Evolutionary conservation across 2,113 vertebrate genomes (phyloP), one percentile per base, ranked within the genome.

Genomic region (Stegostoma tigrinum): DNA sequence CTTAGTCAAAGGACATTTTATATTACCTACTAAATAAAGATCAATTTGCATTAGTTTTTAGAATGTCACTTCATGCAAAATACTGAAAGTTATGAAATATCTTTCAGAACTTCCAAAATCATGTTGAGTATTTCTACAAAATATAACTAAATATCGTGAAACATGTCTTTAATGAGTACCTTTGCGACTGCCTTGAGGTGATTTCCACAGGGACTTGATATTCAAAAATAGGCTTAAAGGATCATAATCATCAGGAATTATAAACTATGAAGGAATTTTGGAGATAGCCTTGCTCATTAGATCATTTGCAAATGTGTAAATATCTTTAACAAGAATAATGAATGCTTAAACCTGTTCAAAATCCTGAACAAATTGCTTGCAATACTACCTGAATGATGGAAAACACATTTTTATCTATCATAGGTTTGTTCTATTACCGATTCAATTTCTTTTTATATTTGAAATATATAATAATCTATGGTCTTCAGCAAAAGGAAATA

Each of bases 51-150:
- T 96, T 80, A 93, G 96, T 96, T 96, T 96, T 96, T 96, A 96
- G 89, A 97, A 96, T 96, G 97, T 97, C 97, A 96, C 97, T 97
- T 96, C 96, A 96, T 96, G 70, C 42, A 86, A 96, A 96, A 96
- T 96, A 96, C 94, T 97, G 96, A 95, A 72, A 68, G 52, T 95
- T 72, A 95, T 70, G 94, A 95, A 72, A 42, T 48, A 95, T 34
- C 94, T 95, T 75, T 75, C 67, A 95, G 94, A 95, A 72, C 70
- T 95, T 95, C n/a, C 94, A 95, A 95, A 95, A 72, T 70, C 24
- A 72, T 95, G 52, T 52, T 95, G 94, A 95, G 94, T 45, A 75
- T 95, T 95, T 95, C 94, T 75, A 95, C 21, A 95, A 95, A 95
- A 95, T 95, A 95, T 95, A 95, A 95, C 72, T 95, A 95, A 48